phyloP scores from a whole-genome alignment of 2,888 invertebrate species.

The Synanthedon myopaeformis region DNA sequence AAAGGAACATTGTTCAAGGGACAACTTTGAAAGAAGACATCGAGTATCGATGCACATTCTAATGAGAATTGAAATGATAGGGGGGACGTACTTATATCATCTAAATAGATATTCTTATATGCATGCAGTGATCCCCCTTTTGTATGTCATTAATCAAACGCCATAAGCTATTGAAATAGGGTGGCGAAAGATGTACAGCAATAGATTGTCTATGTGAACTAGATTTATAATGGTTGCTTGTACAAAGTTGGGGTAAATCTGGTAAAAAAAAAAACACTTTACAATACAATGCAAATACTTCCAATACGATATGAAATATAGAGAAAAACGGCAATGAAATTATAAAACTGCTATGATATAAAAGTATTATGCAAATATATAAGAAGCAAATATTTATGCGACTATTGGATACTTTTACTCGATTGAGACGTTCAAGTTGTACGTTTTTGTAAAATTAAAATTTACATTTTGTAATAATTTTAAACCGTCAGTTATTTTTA shows the following conservation, averaged over 20 bases:
- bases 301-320: too few relatives aligned
- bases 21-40: conserved; percentile 18
- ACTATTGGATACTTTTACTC: too few relatives aligned
- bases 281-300: too few relatives aligned
- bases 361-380: too few relatives aligned
- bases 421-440: too few relatives aligned
- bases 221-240: conserved; percentile 24
- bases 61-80: conserved; percentile 21
- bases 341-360: too few relatives aligned
- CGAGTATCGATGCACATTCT: conserved; percentile 22
- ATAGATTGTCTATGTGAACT: conserved; percentile 49
- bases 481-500: too few relatives aligned
- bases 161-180: conserved; percentile 56
- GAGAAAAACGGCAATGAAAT: too few relatives aligned
- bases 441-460: too few relatives aligned
- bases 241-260: neutral
- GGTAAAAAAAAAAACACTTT: too few relatives aligned
- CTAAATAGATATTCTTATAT: conserved; percentile 18
- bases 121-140: conserved; percentile 38
- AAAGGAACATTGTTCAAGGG: conserved; percentile 16
- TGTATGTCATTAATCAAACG: conserved; percentile 60
- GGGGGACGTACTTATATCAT: conserved; percentile 3
- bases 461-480: too few relatives aligned
- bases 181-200: conserved; percentile 54
- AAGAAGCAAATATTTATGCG: too few relatives aligned